phyloP scores from a whole-genome alignment of 2,797 vertebrate species.

The Vespertilio murinus region DNA sequence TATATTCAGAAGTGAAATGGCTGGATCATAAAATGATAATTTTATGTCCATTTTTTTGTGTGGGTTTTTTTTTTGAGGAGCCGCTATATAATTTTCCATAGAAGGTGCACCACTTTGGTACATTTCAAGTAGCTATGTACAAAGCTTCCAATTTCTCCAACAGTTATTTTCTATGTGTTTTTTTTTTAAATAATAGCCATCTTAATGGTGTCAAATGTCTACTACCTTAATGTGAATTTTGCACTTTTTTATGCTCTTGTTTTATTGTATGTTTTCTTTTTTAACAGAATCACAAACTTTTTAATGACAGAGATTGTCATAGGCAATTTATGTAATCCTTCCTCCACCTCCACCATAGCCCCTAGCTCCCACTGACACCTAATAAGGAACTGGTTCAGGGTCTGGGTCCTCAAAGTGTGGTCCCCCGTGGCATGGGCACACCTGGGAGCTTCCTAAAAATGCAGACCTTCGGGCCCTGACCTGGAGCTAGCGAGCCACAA shows the following conservation, averaged over 20 bases:
- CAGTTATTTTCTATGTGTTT: not conserved
- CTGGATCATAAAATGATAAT: not conserved
- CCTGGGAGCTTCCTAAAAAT: not conserved
- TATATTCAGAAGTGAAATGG: not conserved
- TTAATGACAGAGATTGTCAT: not conserved
- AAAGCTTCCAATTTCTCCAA: not conserved
- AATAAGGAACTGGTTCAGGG: not conserved
- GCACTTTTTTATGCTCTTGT: not conserved
- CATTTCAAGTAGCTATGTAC: not conserved
- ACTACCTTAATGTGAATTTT: not conserved
- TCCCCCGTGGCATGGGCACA: not conserved
- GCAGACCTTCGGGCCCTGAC: not conserved
- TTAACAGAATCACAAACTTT: not conserved
- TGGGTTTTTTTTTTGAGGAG: not conserved
- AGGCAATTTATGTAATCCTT: not conserved
- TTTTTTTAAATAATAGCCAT: not conserved
- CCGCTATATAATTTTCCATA: not conserved
- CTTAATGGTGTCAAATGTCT: not conserved
- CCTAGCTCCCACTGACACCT: not conserved
- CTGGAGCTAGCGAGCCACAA: not conserved
- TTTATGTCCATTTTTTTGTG: not conserved
- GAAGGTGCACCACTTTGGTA: not conserved
- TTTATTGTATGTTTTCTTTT: not conserved
- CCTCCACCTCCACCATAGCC: not conserved
- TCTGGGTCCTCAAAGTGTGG: not conserved